These are phyloP conservation scores for Tolypeutes matacus DNA, from an alignment of 2,797 vertebrate species.

Conservation along the genomic window DNA sequence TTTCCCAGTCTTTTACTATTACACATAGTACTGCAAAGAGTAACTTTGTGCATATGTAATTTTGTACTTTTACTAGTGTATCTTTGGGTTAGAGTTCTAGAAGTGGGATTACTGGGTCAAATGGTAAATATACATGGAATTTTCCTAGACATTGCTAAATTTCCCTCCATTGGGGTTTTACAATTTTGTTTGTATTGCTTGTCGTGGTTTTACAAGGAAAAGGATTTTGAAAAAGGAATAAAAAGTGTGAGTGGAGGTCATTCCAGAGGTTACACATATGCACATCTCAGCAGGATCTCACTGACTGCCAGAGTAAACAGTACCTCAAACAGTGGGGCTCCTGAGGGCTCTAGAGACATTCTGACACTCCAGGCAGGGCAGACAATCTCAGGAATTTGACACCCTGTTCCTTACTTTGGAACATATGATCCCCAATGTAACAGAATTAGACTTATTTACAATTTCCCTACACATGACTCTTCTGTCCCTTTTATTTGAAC, in stretches of 20 bases:
- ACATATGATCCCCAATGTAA: too few relatives aligned
- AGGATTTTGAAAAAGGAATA: conserved; percentile 31
- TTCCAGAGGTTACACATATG: too few relatives aligned
- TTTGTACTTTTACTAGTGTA: conserved; percentile 1
- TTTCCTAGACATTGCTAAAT: conserved; percentile 18
- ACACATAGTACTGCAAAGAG: neutral
- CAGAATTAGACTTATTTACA: too few relatives aligned
- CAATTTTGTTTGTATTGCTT: conserved; percentile 38
- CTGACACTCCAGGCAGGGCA: too few relatives aligned
- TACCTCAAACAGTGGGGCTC: too few relatives aligned
- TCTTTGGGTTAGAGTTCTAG: conserved; percentile 30
- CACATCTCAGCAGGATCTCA: too few relatives aligned
- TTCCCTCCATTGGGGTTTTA: conserved; percentile 18
- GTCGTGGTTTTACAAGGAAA: conserved; percentile 22
- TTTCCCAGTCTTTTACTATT: neutral
- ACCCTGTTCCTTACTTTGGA: too few relatives aligned
- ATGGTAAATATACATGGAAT: neutral
- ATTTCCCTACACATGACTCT: too few relatives aligned
- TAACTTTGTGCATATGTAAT: neutral
- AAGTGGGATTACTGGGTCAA: conserved; percentile 7
- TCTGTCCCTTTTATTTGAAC: too few relatives aligned
- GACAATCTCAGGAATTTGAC: too few relatives aligned
- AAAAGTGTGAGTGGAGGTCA: neutral
- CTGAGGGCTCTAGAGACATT: too few relatives aligned
- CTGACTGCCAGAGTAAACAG: too few relatives aligned